Evolutionary conservation across 2,113 vertebrate genomes (phyloP).

Genomic region (Pteruthius melanotis): DNA sequence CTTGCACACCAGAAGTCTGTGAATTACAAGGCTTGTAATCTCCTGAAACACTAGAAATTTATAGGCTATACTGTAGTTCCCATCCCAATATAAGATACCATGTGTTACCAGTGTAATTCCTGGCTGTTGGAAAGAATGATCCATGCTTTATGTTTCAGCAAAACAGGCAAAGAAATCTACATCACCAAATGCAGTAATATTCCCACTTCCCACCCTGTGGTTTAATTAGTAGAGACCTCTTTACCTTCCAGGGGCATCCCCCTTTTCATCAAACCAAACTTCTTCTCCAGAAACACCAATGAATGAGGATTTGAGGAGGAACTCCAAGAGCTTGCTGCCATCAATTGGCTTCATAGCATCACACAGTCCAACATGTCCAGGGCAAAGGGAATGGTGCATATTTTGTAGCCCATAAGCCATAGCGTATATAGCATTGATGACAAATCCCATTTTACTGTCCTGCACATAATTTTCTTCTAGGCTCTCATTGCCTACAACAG

Average conservation of each 20-base stretch:
- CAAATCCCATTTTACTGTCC: constrained; percentile 99
- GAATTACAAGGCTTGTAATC: background rate
- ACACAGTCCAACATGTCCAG: constrained; percentile 85
- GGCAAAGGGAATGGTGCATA: constrained; percentile 90
- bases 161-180: background rate
- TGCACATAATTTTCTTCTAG: constrained; percentile 96
- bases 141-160: background rate
- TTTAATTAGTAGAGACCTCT: background rate
- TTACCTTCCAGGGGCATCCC: constrained; percentile 97
- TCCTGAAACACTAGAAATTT: background rate
- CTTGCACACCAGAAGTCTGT: background rate
- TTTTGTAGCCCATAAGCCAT: constrained; percentile 97
- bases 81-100: background rate
- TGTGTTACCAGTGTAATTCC: background rate
- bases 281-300: constrained; percentile 93
- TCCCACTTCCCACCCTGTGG: background rate
- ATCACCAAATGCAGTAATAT: background rate
- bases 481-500: constrained; percentile 85
- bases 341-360: constrained; percentile 96
- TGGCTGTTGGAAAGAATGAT: background rate
- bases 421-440: constrained; percentile 98
- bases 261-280: constrained; percentile 96
- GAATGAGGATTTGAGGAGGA: constrained; percentile 93
- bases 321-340: constrained; percentile 93
- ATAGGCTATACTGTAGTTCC: background rate